phyloP scores from a whole-genome alignment of 2,888 invertebrate species.

The Tuberolachnus salignus region DNA sequence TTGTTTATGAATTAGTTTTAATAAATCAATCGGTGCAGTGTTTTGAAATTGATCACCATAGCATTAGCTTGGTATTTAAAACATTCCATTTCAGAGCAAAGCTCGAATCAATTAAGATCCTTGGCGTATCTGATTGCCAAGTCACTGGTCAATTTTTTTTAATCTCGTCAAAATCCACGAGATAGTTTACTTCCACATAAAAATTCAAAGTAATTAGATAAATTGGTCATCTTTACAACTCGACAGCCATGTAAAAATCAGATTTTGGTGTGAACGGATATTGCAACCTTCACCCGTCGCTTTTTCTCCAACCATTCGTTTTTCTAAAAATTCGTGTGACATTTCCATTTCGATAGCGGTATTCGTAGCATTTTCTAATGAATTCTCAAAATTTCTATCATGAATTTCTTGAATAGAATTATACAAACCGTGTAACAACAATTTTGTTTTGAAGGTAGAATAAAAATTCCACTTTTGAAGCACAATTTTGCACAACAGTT shows the following conservation, averaged over 20 bases:
- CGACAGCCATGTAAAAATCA: slow-evolving; percentile 24
- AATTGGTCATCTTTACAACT: neutral
- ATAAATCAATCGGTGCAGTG: no score
- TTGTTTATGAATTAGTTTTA: no score
- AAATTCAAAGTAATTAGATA: neutral
- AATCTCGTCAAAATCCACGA: no score
- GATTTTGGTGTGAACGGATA: neutral
- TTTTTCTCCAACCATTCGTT: slow-evolving; percentile 1
- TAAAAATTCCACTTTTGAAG: no score
- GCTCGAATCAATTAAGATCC: no score
- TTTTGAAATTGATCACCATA: no score
- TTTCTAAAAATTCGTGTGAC: slow-evolving; percentile 17
- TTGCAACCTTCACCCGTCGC: neutral
- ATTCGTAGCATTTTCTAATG: slow-evolving; percentile 19
- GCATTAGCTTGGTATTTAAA: no score
- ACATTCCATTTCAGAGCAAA: no score
- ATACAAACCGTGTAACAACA: slow-evolving; percentile 10
- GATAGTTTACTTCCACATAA: neutral
- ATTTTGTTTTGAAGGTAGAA: no score
- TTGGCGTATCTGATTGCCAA: no score
- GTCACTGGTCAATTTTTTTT: no score
- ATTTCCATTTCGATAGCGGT: slow-evolving; percentile 6
- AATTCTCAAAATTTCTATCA: slow-evolving; percentile 16
- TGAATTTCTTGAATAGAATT: slow-evolving; percentile 33
- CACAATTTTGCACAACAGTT: no score